A percentile compares a stretch with the other conserved stretches of the same genome.
Evolutionary conservation across 2,888 invertebrate species (phyloP).

Genomic region (Rhopalosiphum nymphaeae): DNA sequence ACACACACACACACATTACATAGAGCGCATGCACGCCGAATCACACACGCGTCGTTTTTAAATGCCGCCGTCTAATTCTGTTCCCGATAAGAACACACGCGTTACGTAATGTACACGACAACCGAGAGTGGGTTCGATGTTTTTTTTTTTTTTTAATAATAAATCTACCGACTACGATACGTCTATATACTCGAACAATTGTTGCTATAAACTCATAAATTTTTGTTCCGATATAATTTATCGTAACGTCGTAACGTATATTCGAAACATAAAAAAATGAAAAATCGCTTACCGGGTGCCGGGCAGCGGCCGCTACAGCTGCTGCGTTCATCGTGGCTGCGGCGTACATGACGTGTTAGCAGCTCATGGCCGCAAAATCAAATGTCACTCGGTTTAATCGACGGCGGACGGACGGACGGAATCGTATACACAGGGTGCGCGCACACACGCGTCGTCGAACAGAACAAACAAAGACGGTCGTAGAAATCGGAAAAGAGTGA

Average conservation of each 20-base stretch:
- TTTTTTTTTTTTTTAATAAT: neutral
- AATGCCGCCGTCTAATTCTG: neutral
- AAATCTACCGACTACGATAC: neutral
- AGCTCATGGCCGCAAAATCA: constrained; percentile 68
- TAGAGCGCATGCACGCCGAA: neutral
- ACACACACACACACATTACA: neutral
- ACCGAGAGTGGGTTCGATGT: neutral
- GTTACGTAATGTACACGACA: neutral
- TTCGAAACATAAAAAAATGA: too few species aligned
- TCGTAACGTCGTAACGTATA: too few species aligned
- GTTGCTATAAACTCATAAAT: neutral
- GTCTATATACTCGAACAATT: neutral
- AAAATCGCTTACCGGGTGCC: constrained; percentile 83
- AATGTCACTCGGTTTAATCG: constrained; percentile 57
- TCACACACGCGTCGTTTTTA: constrained; percentile 18
- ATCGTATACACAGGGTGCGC: neutral
- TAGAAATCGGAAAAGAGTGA: neutral
- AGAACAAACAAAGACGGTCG: neutral
- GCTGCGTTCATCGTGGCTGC: constrained; percentile 90
- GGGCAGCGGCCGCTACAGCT: constrained; percentile 85
- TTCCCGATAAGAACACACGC: neutral
- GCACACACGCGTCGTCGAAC: neutral
- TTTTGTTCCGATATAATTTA: neutral
- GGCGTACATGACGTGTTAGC: constrained; percentile 83
- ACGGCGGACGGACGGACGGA: neutral